Conservation (phyloP, 2,113 vertebrate genomes). For the Microtus oregoni region DNA sequence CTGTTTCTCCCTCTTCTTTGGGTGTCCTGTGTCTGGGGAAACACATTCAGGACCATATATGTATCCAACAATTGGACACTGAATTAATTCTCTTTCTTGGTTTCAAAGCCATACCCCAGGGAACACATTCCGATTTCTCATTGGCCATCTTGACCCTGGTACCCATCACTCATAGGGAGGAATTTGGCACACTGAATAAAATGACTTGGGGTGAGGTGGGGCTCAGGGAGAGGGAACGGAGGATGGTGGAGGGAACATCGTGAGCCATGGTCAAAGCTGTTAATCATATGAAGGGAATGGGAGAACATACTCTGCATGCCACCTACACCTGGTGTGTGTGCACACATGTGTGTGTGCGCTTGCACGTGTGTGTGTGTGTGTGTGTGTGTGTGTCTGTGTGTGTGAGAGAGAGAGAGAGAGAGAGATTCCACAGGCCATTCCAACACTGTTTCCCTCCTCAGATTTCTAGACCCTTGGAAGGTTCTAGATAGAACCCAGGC, state of each 20-base stretch:
- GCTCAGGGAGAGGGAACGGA: fast-evolving
- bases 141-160: no score
- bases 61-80: fast-evolving
- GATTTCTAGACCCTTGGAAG: background rate
- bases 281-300: background rate
- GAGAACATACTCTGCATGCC: background rate
- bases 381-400: background rate
- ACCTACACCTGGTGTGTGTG: background rate
- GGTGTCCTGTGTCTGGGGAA: background rate
- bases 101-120: background rate
- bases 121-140: background rate
- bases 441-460: fast-evolving
- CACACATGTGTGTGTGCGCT: no score
- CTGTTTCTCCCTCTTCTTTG: fast-evolving
- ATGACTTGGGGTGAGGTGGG: background rate
- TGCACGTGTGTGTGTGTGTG: background rate
- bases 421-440: background rate
- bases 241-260: fast-evolving
- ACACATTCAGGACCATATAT: fast-evolving
- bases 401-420: no score
- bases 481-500: no score
- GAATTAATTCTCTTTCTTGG: background rate
- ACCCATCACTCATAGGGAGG: background rate
- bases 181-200: background rate
- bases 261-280: background rate